Evolutionary conservation across 1,140 invertebrate genomes (phyloP).

Genomic region (Drosophila triauraria): DNA sequence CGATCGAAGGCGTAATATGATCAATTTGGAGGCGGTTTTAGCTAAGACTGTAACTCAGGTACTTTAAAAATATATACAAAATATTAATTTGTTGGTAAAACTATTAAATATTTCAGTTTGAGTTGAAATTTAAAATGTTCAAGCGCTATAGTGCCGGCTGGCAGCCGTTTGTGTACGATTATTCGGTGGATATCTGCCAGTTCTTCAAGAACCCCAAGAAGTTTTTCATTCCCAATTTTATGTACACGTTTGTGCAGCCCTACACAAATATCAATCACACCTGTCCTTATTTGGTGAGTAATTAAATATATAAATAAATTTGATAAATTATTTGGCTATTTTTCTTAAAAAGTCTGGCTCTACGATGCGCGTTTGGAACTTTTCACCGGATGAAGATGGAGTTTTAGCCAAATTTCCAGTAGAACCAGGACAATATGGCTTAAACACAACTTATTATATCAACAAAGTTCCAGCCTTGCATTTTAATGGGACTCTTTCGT

Average conservation of each 20-base stretch:
- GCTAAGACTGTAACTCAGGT: constrained; percentile 29
- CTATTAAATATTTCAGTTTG: background rate
- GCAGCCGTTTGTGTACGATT: constrained; percentile 42
- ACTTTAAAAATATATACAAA: background rate
- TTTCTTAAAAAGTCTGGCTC: background rate
- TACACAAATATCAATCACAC: constrained; percentile 44
- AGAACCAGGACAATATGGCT: constrained; percentile 30
- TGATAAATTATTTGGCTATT: no score
- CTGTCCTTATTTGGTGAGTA: constrained; percentile 37
- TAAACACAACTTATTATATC: constrained; percentile 8
- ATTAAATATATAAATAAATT: background rate
- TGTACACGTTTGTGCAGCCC: constrained; percentile 7
- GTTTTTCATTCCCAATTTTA: constrained; percentile 19
- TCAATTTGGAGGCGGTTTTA: constrained; percentile 3
- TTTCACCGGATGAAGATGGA: constrained; percentile 4
- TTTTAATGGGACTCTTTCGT: constrained; percentile 29
- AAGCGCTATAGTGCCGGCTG: constrained; percentile 35
- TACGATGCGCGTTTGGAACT: constrained; percentile 9
- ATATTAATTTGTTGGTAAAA: background rate
- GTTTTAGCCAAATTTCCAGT: constrained; percentile 21
- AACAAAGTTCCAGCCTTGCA: background rate
- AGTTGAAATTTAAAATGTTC: background rate
- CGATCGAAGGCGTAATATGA: constrained; percentile 23
- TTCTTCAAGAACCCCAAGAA: constrained; percentile 20
- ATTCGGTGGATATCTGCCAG: constrained; percentile 27